Conservation (phyloP, 2,888 invertebrate genomes). For the Himalopsyche japonica region DNA sequence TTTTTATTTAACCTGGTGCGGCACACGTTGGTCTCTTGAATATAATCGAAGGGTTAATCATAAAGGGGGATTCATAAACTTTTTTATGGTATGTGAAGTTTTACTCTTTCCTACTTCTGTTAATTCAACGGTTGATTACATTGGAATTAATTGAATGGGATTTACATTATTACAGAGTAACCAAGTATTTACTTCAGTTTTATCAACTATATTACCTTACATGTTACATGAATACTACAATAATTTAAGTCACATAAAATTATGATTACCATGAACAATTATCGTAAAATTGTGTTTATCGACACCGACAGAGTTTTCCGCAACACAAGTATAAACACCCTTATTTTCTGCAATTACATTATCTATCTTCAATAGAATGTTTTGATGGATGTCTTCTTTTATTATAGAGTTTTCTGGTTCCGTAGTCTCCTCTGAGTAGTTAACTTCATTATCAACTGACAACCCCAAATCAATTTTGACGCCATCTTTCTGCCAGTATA, state of each 20-base stretch:
- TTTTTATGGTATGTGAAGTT: no score
- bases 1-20: no score
- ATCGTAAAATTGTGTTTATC: slow-evolving; percentile 48
- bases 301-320: slow-evolving; percentile 49
- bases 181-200: no score
- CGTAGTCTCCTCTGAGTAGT: not conserved
- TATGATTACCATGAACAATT: slow-evolving; percentile 51
- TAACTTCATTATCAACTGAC: not conserved
- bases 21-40: no score
- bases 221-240: no score
- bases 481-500: slow-evolving; percentile 31
- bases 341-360: slow-evolving; percentile 41
- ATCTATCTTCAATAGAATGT: slow-evolving; percentile 16
- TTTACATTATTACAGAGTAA: no score
- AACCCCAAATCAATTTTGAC: not conserved
- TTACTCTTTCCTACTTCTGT: no score
- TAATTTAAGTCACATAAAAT: not conserved
- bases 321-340: slow-evolving; percentile 51
- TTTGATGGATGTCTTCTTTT: not conserved
- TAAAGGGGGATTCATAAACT: no score
- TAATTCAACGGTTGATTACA: no score
- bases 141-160: no score
- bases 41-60: no score
- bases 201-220: no score
- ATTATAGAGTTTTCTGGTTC: not conserved